These are phyloP conservation scores for Alces alces DNA, from an alignment of 2,113 vertebrate species.

Conservation along the genomic window DNA sequence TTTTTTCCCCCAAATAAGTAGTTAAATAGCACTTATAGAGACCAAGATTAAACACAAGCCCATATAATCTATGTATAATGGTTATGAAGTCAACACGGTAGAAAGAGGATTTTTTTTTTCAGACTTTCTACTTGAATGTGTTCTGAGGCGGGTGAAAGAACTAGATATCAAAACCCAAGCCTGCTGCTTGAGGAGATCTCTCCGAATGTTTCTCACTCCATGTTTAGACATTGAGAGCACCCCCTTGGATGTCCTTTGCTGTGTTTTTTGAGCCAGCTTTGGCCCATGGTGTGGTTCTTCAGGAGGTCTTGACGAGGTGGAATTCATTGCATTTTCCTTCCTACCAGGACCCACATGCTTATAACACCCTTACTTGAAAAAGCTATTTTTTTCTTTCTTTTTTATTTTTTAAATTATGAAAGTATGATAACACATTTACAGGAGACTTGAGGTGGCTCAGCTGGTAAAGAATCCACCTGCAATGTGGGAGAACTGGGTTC, in stretches of 20 bases:
- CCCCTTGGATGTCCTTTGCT: not conserved
- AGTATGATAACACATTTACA: not conserved
- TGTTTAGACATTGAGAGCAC: not conserved
- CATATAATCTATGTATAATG: not conserved
- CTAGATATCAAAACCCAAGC: not conserved
- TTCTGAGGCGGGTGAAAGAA: not conserved
- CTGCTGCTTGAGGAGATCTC: not conserved
- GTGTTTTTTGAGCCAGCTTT: not conserved
- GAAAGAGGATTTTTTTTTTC: not conserved
- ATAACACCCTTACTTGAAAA: not conserved
- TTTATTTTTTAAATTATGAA: not conserved
- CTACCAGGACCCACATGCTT: not conserved
- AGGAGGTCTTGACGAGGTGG: not conserved
- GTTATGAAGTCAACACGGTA: not conserved
- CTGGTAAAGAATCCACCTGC: not conserved
- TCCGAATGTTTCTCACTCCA: not conserved
- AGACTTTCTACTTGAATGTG: not conserved
- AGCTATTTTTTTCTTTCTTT: not conserved
- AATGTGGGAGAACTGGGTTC: not conserved
- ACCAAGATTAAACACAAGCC: constrained; percentile 46
- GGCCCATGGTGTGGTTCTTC: not conserved
- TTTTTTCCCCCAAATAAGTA: constrained; percentile 61
- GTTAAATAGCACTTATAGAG: constrained; percentile 24
- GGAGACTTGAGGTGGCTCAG: not conserved
- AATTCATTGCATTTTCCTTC: not conserved